These are phyloP conservation scores for Propithecus deckenii DNA, from an alignment of 2,797 vertebrate species.

Conservation along the genomic window DNA sequence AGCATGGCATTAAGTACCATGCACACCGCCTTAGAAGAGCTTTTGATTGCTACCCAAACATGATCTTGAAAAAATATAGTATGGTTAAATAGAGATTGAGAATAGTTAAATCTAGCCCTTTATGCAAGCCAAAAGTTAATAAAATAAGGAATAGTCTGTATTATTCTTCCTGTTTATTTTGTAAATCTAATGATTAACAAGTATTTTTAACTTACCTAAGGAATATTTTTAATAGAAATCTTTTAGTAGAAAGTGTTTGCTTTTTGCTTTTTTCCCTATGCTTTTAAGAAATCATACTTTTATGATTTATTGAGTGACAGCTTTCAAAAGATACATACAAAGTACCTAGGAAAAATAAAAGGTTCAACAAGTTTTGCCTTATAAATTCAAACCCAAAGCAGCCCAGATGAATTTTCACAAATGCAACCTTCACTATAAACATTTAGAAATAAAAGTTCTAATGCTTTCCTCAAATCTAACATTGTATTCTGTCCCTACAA, in stretches of 20 bases:
- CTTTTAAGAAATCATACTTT: not conserved
- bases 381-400: not conserved
- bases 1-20: not conserved
- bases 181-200: not conserved
- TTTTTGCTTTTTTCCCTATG: not conserved
- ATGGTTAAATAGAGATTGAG: not conserved
- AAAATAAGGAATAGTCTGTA: not conserved
- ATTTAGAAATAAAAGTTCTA: not conserved
- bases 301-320: not conserved
- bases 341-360: not conserved
- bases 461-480: not conserved
- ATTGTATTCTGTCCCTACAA: not conserved
- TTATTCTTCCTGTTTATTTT: not conserved
- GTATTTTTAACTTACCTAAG: not conserved
- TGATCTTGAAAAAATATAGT: not conserved
- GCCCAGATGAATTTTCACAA: not conserved
- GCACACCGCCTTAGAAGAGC: not conserved
- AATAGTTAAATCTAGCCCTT: not conserved
- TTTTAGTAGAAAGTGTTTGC: not conserved
- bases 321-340: conserved; percentile 17
- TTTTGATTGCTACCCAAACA: not conserved
- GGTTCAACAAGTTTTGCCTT: not conserved
- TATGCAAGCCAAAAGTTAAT: not conserved
- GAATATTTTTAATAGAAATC: not conserved
- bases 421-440: not conserved